A percentile compares a stretch with the other conserved stretches of the same genome.
Evolutionary conservation across 2,888 invertebrate species (phyloP).

Genomic region (Drosophila vallismaia): DNA sequence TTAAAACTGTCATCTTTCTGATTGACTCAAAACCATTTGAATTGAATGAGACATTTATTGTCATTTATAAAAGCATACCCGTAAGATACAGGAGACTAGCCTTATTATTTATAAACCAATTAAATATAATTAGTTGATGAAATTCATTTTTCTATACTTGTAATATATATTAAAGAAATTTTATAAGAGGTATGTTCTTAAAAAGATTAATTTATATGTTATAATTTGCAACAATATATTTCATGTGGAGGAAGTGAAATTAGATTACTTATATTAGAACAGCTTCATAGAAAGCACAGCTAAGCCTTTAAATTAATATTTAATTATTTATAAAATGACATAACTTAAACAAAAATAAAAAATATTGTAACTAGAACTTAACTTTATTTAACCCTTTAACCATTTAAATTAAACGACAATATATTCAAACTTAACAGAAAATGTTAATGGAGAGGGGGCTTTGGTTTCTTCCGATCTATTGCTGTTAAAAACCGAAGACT

Average conservation of each 20-base stretch:
- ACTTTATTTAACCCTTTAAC: neutral
- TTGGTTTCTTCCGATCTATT: neutral
- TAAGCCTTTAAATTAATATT: no score
- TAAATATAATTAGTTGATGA: neutral
- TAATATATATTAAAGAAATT: no score
- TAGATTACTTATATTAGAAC: no score
- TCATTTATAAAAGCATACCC: slow-evolving; percentile 10
- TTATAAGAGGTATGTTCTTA: no score
- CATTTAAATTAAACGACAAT: neutral
- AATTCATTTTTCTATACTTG: no score
- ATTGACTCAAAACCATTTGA: slow-evolving; percentile 39
- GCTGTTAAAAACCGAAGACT: slow-evolving; percentile 18
- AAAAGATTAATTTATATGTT: no score
- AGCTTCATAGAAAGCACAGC: no score
- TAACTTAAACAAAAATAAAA: no score
- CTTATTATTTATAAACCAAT: slow-evolving; percentile 5
- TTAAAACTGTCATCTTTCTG: slow-evolving; percentile 38
- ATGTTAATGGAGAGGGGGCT: slow-evolving; percentile 12
- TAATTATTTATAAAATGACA: no score
- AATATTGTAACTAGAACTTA: no score
- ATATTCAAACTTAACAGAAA: slow-evolving; percentile 35
- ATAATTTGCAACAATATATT: no score
- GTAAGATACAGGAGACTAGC: slow-evolving; percentile 15
- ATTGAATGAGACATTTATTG: slow-evolving; percentile 31
- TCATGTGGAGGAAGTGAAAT: no score